Base-by-base conservation (phyloP, 2,113 vertebrate species). In the Fulmarus glacialis region DNA sequence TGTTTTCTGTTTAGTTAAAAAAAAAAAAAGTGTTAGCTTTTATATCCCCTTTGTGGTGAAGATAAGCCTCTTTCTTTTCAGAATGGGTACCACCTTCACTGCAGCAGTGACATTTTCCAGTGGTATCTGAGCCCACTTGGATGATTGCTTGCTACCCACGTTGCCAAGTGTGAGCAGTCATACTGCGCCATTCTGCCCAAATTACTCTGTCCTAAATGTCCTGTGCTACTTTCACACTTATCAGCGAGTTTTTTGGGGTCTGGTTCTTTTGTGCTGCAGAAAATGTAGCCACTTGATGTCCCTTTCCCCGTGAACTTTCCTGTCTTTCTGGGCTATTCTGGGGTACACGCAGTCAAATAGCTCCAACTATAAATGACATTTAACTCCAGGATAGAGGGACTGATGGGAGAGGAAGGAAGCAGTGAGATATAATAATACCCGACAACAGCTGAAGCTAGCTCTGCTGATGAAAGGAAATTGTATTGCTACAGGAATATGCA, bases 391-490 rank as follows among this genome's bases (percentile, higher is more conserved):
- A 72, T 14, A 70, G 78, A 91, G 15, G 48, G 40, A 40, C 34
- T 89, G 70, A 67, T 32, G 60, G 89, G 73, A 94, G 48, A 95
- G 73, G 73, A 97, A 97, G 93, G 90, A 87, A 97, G 27, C 40
- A 64, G 50, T 47, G 32, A 93, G 34, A 14, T 87, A 79, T 87
- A 93, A 84, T 96, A 95, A 95, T 89, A 96, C 56, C 18, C n/a
- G 3, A 72, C 87, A 91, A 95, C 96, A 96, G 93, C 96, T 97
- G 94, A 96, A 82, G 60, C 12, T 47, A 64, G 30, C 53, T 91
- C 56, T 93, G 43, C 52, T 89, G 73, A 52, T 85, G 78, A 91
- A 82, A 85, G 66, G 58, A 89, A 95, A 82, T 56, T 59, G 47
- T 75, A n/a, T 67, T 93, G 50, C 68, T 62, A 47, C 22, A 82